These are phyloP conservation scores for Ceryle rudis DNA, from an alignment of 2,797 vertebrate genomes.

Conservation along the genomic window DNA sequence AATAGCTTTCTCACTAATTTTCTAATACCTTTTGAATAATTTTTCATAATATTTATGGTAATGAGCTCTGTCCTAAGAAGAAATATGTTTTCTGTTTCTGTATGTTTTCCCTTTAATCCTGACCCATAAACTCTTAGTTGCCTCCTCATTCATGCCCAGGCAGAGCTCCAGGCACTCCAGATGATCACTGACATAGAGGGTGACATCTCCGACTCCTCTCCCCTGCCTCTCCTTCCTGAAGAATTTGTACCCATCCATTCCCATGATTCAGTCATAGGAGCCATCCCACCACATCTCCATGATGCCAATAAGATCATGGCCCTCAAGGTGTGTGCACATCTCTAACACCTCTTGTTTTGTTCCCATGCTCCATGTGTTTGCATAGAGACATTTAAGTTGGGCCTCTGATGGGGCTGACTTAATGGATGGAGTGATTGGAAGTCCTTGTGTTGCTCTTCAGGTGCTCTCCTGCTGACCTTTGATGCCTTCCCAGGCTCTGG, in stretches of 20 bases:
- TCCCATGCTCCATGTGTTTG: not conserved
- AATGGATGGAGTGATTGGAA: not conserved
- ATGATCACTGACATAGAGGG: not conserved
- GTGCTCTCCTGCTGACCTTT: not conserved
- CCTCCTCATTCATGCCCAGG: not conserved
- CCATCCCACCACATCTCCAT: not conserved
- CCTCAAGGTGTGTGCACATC: not conserved
- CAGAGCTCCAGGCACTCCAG: not conserved
- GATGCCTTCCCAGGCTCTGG: not conserved
- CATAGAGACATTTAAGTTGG: not conserved
- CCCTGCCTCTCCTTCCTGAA: not conserved
- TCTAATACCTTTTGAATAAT: not conserved
- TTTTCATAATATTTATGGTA: not conserved
- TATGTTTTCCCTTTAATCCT: not conserved
- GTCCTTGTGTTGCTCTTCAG: not conserved
- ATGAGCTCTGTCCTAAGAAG: not conserved
- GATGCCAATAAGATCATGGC: not conserved
- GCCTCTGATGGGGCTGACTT: no score
- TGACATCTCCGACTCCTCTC: not conserved
- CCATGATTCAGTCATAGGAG: not conserved
- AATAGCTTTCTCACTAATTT: not conserved
- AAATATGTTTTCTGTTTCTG: not conserved
- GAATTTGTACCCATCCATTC: not conserved
- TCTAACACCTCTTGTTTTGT: not conserved
- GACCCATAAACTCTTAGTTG: not conserved